Evolutionary conservation across 2,113 vertebrate species (phyloP), one percentile per base, ranked within the genome.

Genomic region (Antigone vipio): DNA sequence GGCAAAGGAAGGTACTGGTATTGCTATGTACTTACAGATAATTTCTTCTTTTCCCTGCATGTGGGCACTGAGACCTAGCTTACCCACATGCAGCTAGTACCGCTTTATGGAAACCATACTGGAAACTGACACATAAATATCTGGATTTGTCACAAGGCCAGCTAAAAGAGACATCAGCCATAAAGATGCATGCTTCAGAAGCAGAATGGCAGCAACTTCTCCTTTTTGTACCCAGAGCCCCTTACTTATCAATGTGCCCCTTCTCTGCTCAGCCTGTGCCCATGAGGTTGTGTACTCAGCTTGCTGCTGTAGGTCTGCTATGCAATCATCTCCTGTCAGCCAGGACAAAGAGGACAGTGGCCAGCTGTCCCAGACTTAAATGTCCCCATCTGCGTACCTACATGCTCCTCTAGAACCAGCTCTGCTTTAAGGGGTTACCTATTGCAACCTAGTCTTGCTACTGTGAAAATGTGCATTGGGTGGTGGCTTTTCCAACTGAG

Each of bases 201-300:
- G n/a, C 21, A 89, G 55, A 56, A 64, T 29, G 11, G 42, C 26
- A 76, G 30, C 8, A 34, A 49, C 67, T 77, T 34, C 3, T 44
- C 12, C 12, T 30, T 40, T 73, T 75, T 82, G 32, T n/a, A 66
- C 19, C 18, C 35, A 22, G 24, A 80, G 24, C 1, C 21, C 4
- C 18, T 26, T 34, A 8, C 21, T 64, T 59, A 47, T 15, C 27
- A 35, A 5, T 6, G 23, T 23, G 27, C n/a, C 11, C 34, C 30
- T 56, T 52, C 38, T 59, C 44, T 9, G 26, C 38, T 42, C 23
- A n/a, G 29, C 24, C 29, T 8, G 2, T 56, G 35, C 15, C 45
- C 84, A 6, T 1, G 0, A 60, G 35, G n/a, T 42, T 52, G 44
- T 1, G 0, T 40, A 18, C 14, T 52, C 34, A 44, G 34, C 16